Base-by-base conservation (phyloP, 2,113 vertebrate species). In the Larimichthys crocea region DNA sequence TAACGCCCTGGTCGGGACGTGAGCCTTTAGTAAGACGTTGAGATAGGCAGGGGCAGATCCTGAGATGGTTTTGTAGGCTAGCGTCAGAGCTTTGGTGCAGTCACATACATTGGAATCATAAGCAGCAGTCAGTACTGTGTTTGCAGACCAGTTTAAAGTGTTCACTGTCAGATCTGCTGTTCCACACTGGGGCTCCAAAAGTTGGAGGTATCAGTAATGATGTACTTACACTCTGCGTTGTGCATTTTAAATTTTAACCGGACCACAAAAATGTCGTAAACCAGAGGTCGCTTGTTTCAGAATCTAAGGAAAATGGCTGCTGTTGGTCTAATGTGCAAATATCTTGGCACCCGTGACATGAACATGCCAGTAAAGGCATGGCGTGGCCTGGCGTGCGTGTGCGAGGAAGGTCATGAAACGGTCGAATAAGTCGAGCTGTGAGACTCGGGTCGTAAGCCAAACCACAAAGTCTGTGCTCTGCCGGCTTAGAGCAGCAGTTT, bases 391-490 rank as follows among this genome's bases (percentile, higher is more conserved):
- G 29, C 20, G 15, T 53, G 44, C n/a, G 4, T 46, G 49, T n/a
- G 55, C 42, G 35, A 60, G 19, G 22, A 26, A 59, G 76, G 62
- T 73, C 53, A 15, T 12, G 17, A 26, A 50, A 72, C 63, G 55
- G 68, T 74, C 12, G 12, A 35, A 24, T 60, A 35, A 79, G 75
- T 31, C 60, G 24, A 70, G 49, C 14, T 50, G 56, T 61, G 55
- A 71, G 40, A 31, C 17, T 16, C 0, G 3, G 6, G 11, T n/a
- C 16, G 14, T 5, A 17, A 78, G 69, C 71, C 60, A 83, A 66
- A 81, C 69, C 70, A 59, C 44, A 57, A 48, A 71, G 76, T 42
- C 63, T 42, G 63, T 49, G 48, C 67, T 60, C 52, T 77, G 74
- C 74, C 66, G 53, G 29, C 56, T n/a, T 7, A 14, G 48, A 59